Evolutionary conservation across 2,888 invertebrate genomes (phyloP), one percentile per base, ranked within the genome.

Genomic region (Mythimna vitellina): DNA sequence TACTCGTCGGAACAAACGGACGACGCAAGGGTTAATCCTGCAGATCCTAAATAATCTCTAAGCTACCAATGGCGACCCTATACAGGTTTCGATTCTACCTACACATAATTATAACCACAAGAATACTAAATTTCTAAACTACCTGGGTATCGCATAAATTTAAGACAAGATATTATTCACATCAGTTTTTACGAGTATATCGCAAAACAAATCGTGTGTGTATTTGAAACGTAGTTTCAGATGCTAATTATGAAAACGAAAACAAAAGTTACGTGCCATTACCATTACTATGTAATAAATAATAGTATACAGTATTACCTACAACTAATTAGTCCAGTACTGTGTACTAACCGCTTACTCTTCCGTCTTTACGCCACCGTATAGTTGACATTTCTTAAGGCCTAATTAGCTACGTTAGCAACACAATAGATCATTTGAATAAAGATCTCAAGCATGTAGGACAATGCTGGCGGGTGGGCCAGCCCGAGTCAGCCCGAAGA

Each of bases 381-480:
- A 64, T 67, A 61, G 58, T 62, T 78, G 80, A 70, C 81, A 71
- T 83, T 81, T 74, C 71, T 78, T 64, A 80, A 67, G 62, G 65
- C 57, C 76, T 87, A 87, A 89, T 89, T 89, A 87, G 86, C 80
- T 80, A 75, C 82, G 79, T 80, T 76, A 72, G 76, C 72, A 78
- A 83, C 74, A 88, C 87, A 88, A 87, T 86, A 85, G 85, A 79
- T 78, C 81, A 88, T 90, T 88, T 88, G 84, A 90, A 90, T 89
- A 85, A 87, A 89, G 81, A 83, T 84, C 78, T 83, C 81, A 87
- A 79, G 71, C 81, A 82, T 86, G 83, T 84, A 75, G 86, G 79
- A 88, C 87, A 88, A 87, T 85, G 85, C 83, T 82, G 76, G 83
- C 86, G 88, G 89, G 91, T 89, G 89, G 90, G 87, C 89, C 79